Evolutionary conservation across 1,140 invertebrate genomes (phyloP), one percentile per base, ranked within the genome.

Genomic region (Oryzaephilus surinamensis): DNA sequence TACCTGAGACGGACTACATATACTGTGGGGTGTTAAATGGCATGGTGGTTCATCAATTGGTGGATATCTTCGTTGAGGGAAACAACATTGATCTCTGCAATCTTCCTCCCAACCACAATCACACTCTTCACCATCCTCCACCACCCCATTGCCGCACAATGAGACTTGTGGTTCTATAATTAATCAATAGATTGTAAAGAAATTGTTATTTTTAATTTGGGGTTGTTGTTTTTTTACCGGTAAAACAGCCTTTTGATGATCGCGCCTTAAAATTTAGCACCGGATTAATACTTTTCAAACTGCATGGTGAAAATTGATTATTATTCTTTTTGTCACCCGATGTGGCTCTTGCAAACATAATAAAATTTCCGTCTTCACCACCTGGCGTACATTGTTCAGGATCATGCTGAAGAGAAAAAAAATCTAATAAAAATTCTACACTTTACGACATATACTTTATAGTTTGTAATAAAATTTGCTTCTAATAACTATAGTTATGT

Each of bases 61-160:
- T 3, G 83, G 79, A 48, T 86, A 79, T 29, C 78, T 74, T 24
- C 83, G 73, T 70, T 92, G 89, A 12, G 93, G 92, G 55, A 84
- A 84, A 60, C 96, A 99, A 59, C 96, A 99, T 11, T 76, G 72
- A 55, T 97, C 90, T 36, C 83, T 79, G 63, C 94, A 97, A 56
- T 91, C 87, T 55, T 90, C 84, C 53, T 92, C 88, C 85, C 93
- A 99, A 15, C 96, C 96, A 65, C 95, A 99, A 65, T 99, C 96
- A 63, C 95, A 99, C 58, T 98, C 82, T 66, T 99, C 95, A 3
- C 84, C 92, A 12, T 80, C 79, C 62, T 99, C 95, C 3, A 94
- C 89, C 3, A 97, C 92, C 13, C 91, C 89, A 62, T 99, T 98
- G 6, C 96, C 95, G 69, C 96, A 99, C 53, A 94, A 81, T 2